These are phyloP conservation scores for Torymus aiolomorphi DNA, from an alignment of 2,888 invertebrate species.

Conservation along the genomic window DNA sequence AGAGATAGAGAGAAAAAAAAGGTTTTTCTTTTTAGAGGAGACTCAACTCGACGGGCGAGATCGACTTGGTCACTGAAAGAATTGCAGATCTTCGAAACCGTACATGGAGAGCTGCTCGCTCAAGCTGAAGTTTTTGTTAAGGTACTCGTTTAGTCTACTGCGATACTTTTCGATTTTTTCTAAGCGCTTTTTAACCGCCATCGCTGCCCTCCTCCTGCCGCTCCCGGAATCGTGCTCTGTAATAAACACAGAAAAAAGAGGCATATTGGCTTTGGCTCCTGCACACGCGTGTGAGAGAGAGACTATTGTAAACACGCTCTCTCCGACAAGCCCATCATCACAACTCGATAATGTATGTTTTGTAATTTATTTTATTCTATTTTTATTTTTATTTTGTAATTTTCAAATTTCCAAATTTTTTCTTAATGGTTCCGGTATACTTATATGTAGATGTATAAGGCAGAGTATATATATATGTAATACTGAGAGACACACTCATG, in stretches of 20 bases:
- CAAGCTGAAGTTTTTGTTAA: conserved; percentile 62
- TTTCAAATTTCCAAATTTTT: no score
- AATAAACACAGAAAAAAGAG: conserved; percentile 16
- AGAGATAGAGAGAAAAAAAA: conserved; percentile 18
- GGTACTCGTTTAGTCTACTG: conserved; percentile 62
- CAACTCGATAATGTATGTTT: no score
- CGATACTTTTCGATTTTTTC: conserved; percentile 62
- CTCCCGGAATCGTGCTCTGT: conserved; percentile 56
- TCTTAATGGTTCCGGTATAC: no score
- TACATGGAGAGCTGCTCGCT: conserved; percentile 59
- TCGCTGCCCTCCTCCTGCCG: conserved; percentile 51
- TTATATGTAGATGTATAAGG: no score
- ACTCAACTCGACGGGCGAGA: conserved; percentile 47
- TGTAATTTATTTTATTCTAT: no score
- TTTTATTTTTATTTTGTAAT: no score
- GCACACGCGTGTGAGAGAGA: no score
- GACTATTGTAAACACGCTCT: no score
- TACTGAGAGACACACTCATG: neutral
- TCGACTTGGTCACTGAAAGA: conserved; percentile 57
- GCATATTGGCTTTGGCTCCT: no score
- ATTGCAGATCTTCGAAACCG: conserved; percentile 58
- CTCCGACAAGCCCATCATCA: no score
- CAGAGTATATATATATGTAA: neutral
- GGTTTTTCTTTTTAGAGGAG: neutral
- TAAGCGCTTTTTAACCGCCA: conserved; percentile 57